Evolutionary conservation across 2,113 vertebrate genomes (phyloP), one percentile per base, ranked within the genome.

Genomic region (Platysteira castanea): DNA sequence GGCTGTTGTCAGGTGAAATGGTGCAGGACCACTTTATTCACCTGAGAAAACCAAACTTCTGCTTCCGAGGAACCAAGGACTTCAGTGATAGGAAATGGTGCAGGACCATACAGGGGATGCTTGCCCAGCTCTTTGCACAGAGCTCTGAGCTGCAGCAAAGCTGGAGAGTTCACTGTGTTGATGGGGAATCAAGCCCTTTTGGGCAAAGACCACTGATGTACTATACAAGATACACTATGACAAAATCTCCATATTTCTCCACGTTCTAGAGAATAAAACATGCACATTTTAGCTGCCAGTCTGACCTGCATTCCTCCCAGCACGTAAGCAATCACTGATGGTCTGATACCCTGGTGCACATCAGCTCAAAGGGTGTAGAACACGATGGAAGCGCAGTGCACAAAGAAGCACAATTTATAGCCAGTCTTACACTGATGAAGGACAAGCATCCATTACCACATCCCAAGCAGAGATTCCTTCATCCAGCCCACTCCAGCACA

Each of bases 321-420:
- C 5, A 3, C 0, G 0, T 7, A 21, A 84, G n/a, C 39, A 30
- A 17, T 24, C 39, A 14, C 31, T 0, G 1, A 17, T 6, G 11
- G 41, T 26, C 70, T 30, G 24, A 31, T 3, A 10, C 12, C 4
- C 24, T 16, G 53, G 28, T 47, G 31, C 6, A 4, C 67, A 64
- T 79, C 33, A 54, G 8, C 71, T 86, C 63, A 35, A 80, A 56
- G 37, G 19, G 9, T 41, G 71, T 17, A 56, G 65, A 46, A 26
- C 10, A 10, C 0, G 11, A 33, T 23, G 3, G 2, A 89, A 92
- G 27, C 6, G 41, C 14, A 47, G n/a, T 1, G 20, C 39, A 54
- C 52, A 64, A 78, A 30, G 31, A 89, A 84, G 31, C 15, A 84
- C 23, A 11, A 26, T 63, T 80, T 84, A 67, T 6, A 37, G 30